A percentile compares a stretch with the other conserved stretches of the same genome.
Evolutionary conservation across 2,797 vertebrate genomes (phyloP).

Genomic region (Thaleichthys pacificus): DNA sequence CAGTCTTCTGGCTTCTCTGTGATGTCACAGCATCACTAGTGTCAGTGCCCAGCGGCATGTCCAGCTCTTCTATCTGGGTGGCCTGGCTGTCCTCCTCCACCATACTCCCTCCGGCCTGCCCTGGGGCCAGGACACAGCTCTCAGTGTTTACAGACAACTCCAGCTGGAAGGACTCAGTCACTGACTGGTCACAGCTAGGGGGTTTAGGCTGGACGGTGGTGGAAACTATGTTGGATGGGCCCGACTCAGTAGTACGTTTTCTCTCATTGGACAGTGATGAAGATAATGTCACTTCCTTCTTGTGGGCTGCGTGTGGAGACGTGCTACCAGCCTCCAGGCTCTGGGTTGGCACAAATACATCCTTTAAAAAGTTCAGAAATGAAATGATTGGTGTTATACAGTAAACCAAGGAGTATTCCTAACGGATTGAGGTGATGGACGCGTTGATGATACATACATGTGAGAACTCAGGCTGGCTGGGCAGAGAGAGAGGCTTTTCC

Average conservation of each 20-base stretch:
- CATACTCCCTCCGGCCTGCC: conserved; percentile 40
- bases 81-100: conserved; percentile 76
- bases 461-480: conserved; percentile 92
- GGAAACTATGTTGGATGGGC: conserved; percentile 44
- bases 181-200: conserved; percentile 34
- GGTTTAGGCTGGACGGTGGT: conserved; percentile 36
- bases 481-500: conserved; percentile 75
- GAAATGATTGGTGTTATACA: background rate
- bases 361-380: conserved; percentile 67
- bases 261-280: conserved; percentile 33
- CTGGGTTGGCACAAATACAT: conserved; percentile 88
- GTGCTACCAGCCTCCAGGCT: conserved; percentile 73
- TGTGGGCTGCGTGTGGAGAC: conserved; percentile 39
- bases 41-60: conserved; percentile 23
- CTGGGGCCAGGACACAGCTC: conserved; percentile 54
- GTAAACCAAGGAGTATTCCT: background rate
- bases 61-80: conserved; percentile 78
- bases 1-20: conserved; percentile 8
- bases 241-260: conserved; percentile 47
- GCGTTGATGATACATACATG: conserved; percentile 76
- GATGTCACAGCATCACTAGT: conserved; percentile 46
- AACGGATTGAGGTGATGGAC: background rate
- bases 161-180: conserved; percentile 71
- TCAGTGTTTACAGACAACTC: conserved; percentile 78
- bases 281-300: conserved; percentile 13